Evolutionary conservation across 2,113 vertebrate genomes (phyloP), one percentile per base, ranked within the genome.

Genomic region (Dicaeum eximium): DNA sequence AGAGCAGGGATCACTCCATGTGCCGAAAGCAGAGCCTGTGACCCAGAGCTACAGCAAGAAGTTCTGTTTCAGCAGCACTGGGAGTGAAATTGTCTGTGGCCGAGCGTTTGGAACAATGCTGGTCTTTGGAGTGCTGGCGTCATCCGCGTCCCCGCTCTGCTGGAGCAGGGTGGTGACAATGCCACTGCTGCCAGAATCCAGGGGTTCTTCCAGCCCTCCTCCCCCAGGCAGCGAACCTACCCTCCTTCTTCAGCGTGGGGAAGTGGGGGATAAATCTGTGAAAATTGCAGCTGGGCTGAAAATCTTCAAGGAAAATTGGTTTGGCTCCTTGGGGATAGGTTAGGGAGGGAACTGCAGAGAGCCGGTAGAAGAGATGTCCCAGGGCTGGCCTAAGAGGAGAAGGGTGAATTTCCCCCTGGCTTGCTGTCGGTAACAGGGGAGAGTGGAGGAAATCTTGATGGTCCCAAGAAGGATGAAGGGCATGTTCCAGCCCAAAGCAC

Each of bases 61-160:
- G 56, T 48, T 37, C 50, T 1, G 0, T 70, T 84, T 42, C 1
- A 10, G 48, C 48, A 86, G 73, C 3, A 4, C 74, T 35, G 62
- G 2, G 42, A 82, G 57, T 4, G 7, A 64, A 83, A 77, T 2
- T 19, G 45, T 56, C 71, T 0, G 3, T 6, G 9, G 72, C 62
- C 0, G 1, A 58, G 77, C 1, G 0, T 27, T 61, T 4, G 30
- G 64, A 96, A 96, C 94, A 95, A 94, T 73, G 90, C 72, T 8
- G 45, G 40, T 72, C 92, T 95, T 93, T 77, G 87, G 80, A 94
- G 80, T 1, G 11, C 77, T 93, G 90, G 84, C 31, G 28, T 95
- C 90, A 94, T 47, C n/a, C 5, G 16, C 4, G 3, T 50, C 80
- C 75, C 70, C 0, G 6, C 75, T 40, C 19, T 1, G 33, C 92